These are phyloP conservation scores for Boleophthalmus pectinirostris DNA, from an alignment of 2,113 vertebrate genomes.

Conservation along the genomic window DNA sequence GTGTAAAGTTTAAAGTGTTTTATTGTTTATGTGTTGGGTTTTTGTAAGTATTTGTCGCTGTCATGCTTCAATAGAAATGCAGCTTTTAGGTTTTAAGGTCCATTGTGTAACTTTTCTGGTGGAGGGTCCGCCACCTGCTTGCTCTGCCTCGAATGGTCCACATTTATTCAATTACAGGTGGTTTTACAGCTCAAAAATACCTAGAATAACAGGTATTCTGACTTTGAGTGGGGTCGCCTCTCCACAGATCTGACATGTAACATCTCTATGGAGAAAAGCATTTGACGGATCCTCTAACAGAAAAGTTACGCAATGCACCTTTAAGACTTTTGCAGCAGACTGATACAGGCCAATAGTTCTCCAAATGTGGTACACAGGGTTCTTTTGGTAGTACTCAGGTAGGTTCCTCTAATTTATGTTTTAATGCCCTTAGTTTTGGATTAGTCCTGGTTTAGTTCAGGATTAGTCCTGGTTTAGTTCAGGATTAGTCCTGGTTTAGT, in stretches of 20 bases:
- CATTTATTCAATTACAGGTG: no score
- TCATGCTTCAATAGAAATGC: slow-evolving; percentile 25
- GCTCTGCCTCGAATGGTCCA: no score
- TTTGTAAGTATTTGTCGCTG: slow-evolving; percentile 23
- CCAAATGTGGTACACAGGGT: not conserved
- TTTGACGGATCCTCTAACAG: no score
- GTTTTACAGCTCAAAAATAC: no score
- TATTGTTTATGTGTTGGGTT: slow-evolving; percentile 38
- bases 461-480: not conserved
- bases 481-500: not conserved
- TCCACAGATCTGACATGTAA: no score
- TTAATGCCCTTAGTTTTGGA: not conserved
- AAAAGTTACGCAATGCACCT: no score
- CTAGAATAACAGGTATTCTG: no score
- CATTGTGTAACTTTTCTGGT: no score
- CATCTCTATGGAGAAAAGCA: no score
- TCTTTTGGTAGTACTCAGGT: not conserved
- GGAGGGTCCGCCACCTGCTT: no score
- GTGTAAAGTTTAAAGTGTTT: slow-evolving; percentile 31
- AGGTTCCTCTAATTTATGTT: not conserved
- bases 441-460: not conserved
- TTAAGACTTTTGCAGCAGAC: slow-evolving; percentile 14
- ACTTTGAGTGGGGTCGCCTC: no score
- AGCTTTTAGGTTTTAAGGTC: not conserved
- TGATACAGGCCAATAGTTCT: not conserved